Evolutionary conservation across 1,140 invertebrate species (phyloP), one percentile per base, ranked within the genome.

Genomic region (Drosophila saltans): DNA sequence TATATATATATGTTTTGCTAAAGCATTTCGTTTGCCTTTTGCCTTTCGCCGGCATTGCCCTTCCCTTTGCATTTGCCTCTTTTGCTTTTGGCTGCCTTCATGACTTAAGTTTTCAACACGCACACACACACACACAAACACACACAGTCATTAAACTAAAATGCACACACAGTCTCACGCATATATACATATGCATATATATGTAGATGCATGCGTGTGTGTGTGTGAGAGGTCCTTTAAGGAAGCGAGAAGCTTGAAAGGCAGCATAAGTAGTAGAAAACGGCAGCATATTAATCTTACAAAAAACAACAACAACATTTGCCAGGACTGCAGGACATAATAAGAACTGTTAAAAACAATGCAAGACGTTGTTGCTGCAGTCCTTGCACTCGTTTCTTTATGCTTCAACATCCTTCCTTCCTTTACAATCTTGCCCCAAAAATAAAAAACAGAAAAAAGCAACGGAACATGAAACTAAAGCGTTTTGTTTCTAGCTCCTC

Each of bases 221-320:
- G 56, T 45, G 58, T 43, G 21, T 40, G 56, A 30, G 55, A 48
- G 55, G 75, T 69, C 63, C 74, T 69, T 76, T 73, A 66, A 77
- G 74, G 65, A 64, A 45, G 43, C 52, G 69, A 66, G 56, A 55
- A 73, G 69, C 80, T 62, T 83, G 84, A 86, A 86, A 88, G 83
- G 76, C 83, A 86, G 77, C 84, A 83, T 86, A 89, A 86, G 83
- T 89, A 86, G 80, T 80, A 69, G 83, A 86, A 86, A 78, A 80
- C 77, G 80, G 84, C 80, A 86, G 83, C 84, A 83, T 89, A 86
- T 86, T 89, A 86, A 86, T 86, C 83, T 86, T 75, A 64, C 69
- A 60, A 82, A 40, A 62, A 86, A 79, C 57, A 75, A 59, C 43
- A 72, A 59, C 66, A 58, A 26, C 45, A 8, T 10, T 21, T 2